A percentile compares a stretch with the other conserved stretches of the same genome.
phyloP scores from a whole-genome alignment of 2,113 vertebrate species.

The Alligator sinensis region DNA sequence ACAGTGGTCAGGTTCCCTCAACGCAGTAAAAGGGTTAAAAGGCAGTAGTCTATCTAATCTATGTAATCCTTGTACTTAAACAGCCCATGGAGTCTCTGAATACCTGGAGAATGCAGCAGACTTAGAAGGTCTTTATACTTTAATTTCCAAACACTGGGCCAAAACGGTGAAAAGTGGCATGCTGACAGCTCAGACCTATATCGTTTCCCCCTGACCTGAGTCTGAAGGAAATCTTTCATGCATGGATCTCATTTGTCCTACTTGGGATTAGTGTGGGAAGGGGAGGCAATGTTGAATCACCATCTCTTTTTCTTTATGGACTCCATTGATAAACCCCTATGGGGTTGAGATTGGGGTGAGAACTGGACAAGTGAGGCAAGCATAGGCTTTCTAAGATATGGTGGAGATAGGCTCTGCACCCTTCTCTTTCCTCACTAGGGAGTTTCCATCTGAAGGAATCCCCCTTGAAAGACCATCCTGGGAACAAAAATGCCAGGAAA shows the following conservation, averaged over 20 bases:
- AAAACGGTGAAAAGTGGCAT: not conserved
- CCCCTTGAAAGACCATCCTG: not conserved
- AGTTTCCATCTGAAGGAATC: not conserved
- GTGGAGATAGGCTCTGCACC: not conserved
- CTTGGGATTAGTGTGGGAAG: not conserved
- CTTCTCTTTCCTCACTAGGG: not conserved
- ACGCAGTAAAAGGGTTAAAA: not conserved
- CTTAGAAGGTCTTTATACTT: not conserved
- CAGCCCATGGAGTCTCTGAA: not conserved
- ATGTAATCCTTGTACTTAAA: not conserved
- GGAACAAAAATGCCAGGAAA: not conserved
- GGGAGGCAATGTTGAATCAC: not conserved
- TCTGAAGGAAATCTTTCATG: not conserved
- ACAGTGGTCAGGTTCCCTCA: not conserved
- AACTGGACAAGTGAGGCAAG: not conserved
- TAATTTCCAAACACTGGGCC: not conserved
- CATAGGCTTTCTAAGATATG: not conserved
- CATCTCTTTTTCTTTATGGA: not conserved
- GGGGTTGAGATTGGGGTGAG: not conserved
- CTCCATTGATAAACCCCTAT: not conserved
- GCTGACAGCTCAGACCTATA: not conserved
- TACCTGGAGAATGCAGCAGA: not conserved
- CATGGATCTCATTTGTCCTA: rapidly evolving
- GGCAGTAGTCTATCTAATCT: not conserved
- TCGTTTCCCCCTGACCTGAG: not conserved